These are phyloP conservation scores for Porites divaricata DNA, from an alignment of 92 coral and sea anemone genomes.

Conservation along the genomic window DNA sequence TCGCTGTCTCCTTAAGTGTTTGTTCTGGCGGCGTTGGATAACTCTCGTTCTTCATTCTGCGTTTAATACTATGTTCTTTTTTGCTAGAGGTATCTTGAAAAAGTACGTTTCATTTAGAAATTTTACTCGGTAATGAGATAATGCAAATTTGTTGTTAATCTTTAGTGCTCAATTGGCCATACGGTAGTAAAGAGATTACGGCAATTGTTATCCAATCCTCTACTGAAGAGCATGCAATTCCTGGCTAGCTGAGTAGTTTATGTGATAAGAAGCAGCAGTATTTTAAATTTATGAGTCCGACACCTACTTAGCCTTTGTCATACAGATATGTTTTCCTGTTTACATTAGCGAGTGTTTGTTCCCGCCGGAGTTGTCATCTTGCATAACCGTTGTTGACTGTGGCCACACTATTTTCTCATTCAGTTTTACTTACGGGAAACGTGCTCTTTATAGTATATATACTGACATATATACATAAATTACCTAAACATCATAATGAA, in stretches of 20 bases:
- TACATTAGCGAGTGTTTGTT: background rate
- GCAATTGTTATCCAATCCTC: background rate
- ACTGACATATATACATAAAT: too few relatives aligned
- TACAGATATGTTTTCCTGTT: background rate
- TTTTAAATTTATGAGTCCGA: background rate
- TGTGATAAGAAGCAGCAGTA: background rate
- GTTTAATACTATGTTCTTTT: background rate
- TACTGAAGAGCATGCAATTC: background rate
- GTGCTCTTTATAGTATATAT: too few relatives aligned
- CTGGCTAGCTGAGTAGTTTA: background rate
- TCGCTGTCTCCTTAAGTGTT: background rate
- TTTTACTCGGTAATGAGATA: slow-evolving; percentile 24
- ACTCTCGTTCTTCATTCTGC: slow-evolving; percentile 18
- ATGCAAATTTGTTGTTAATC: slow-evolving; percentile 26
- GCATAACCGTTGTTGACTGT: background rate
- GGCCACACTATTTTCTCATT: too few relatives aligned
- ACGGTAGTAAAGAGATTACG: background rate
- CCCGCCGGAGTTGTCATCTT: background rate
- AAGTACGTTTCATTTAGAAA: background rate
- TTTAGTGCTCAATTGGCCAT: slow-evolving; percentile 25
- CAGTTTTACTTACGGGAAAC: too few relatives aligned
- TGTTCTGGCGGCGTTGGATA: background rate
- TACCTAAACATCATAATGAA: too few relatives aligned
- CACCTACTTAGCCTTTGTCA: background rate
- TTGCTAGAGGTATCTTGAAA: background rate